Base-by-base conservation (phyloP, 2,113 vertebrate genomes). In the Apaloderma vittatum region DNA sequence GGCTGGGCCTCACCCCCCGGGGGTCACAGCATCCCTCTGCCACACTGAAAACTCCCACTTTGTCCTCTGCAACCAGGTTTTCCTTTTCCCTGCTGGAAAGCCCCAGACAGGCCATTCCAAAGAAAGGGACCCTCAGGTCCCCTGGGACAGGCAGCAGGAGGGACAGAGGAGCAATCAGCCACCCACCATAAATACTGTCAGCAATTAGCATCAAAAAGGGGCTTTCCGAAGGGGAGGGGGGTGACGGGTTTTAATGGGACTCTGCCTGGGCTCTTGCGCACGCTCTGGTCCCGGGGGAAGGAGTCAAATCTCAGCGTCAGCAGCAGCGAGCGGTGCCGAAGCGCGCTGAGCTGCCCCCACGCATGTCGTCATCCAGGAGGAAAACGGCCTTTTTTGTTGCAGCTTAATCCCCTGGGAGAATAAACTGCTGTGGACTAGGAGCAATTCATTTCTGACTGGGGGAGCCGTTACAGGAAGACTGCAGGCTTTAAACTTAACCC, bases 311-410 rank as follows among this genome's bases (percentile, higher is more conserved):
- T 54, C 0, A 0, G 71, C 5, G 12, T 0, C 40, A 32, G 45
- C 15, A 1, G 16, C 72, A 51, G 80, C 3, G 7, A 46, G 45
- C 0, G 0, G 40, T 7, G 1, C 45, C 0, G 0, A 54, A n/a
- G n/a, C 3, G 0, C 0, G 0, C 48, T 11, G 86, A 26, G 66
- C 61, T 75, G 51, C 58, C 59, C 76, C 30, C 3, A 2, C 49
- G 54, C 1, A 1, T 4, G 19, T 20, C 12, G 2, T 21, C 66
- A 8, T 46, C 15, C 29, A 15, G 58, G 67, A 55, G 54, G 27
- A 29, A 83, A 68, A 48, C 1, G 5, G 45, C 29, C 15, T 26
- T 43, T 37, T 55, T 36, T 59, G 21, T 17, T 67, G 45, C 10
- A 2, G 32, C 19, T 72, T 59, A 57, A 65, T 73, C 49, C 68